Evolutionary conservation across 2,797 vertebrate species (phyloP).

Genomic region (Leptatherina wallacei): DNA sequence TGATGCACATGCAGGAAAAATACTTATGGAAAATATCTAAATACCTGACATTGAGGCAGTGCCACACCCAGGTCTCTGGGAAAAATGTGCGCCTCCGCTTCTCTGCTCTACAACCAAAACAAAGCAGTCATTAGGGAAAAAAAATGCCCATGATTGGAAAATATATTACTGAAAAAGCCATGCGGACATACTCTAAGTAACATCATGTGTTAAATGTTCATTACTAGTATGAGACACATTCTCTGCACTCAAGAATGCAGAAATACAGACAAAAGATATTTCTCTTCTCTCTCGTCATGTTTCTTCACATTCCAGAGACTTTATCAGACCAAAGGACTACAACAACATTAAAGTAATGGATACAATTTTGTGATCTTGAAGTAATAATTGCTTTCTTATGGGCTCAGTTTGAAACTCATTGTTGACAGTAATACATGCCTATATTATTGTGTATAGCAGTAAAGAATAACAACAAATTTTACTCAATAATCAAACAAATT

Average conservation of each 20-base stretch:
- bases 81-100: conserved; percentile 94
- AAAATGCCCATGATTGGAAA: conserved; percentile 57
- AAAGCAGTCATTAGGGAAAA: conserved; percentile 68
- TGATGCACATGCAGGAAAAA: conserved; percentile 61
- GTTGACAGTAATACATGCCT: conserved; percentile 28
- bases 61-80: conserved; percentile 95
- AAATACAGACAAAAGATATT: conserved; percentile 39
- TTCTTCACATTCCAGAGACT: conserved; percentile 42
- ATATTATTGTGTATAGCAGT: conserved; percentile 39
- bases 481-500: conserved; percentile 12
- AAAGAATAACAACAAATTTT: conserved; percentile 22
- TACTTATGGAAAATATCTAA: conserved; percentile 54
- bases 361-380: conserved; percentile 19
- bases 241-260: conserved; percentile 40
- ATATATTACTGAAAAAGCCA: conserved; percentile 62
- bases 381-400: conserved; percentile 33
- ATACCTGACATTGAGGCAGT: conserved; percentile 92
- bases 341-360: conserved; percentile 18
- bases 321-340: conserved; percentile 29
- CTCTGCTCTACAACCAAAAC: conserved; percentile 85
- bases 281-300: conserved; percentile 48
- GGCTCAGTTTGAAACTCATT: conserved; percentile 17
- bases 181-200: conserved; percentile 49
- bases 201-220: conserved; percentile 66
- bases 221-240: conserved; percentile 44